These are phyloP conservation scores for Noturus placidus DNA, from an alignment of 2,113 vertebrate species.

Conservation along the genomic window DNA sequence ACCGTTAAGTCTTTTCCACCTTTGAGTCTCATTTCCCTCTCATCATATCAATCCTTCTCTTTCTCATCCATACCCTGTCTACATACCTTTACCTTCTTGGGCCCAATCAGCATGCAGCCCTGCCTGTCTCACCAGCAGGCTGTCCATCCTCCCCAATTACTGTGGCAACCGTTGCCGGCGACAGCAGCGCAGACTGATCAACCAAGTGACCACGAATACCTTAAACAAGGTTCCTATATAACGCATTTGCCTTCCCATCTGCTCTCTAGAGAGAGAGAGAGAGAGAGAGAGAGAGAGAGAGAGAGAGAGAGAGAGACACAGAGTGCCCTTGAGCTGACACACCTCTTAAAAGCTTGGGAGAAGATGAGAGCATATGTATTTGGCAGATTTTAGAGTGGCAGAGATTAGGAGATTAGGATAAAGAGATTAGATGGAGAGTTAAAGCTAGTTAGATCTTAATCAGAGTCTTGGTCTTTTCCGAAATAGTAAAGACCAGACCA, in stretches of 20 bases:
- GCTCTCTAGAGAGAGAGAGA: constrained; percentile 5
- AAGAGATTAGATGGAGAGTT: constrained; percentile 24
- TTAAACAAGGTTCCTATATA: constrained; percentile 46
- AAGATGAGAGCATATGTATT: constrained; percentile 8
- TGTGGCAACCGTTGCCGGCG: constrained; percentile 51
- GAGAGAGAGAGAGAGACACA: background rate
- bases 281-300: constrained; percentile 1
- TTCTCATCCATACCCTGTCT: constrained; percentile 34
- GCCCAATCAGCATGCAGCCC: constrained; percentile 54
- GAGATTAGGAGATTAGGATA: constrained; percentile 27
- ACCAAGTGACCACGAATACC: constrained; percentile 46
- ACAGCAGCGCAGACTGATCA: constrained; percentile 51
- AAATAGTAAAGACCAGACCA: background rate
- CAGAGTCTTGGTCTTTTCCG: constrained; percentile 11
- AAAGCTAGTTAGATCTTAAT: constrained; percentile 10
- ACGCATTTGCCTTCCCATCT: constrained; percentile 34
- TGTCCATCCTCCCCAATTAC: constrained; percentile 60
- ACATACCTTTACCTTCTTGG: constrained; percentile 33
- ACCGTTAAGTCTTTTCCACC: background rate
- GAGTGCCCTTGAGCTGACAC: constrained; percentile 27
- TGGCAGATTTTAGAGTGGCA: background rate
- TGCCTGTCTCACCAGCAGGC: constrained; percentile 48
- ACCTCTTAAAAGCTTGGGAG: background rate
- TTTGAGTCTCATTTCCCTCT: background rate
- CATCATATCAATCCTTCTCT: constrained; percentile 7